Evolutionary conservation across 1,140 invertebrate genomes (phyloP).

Genomic region (Pseudomyrmex sp.): DNA sequence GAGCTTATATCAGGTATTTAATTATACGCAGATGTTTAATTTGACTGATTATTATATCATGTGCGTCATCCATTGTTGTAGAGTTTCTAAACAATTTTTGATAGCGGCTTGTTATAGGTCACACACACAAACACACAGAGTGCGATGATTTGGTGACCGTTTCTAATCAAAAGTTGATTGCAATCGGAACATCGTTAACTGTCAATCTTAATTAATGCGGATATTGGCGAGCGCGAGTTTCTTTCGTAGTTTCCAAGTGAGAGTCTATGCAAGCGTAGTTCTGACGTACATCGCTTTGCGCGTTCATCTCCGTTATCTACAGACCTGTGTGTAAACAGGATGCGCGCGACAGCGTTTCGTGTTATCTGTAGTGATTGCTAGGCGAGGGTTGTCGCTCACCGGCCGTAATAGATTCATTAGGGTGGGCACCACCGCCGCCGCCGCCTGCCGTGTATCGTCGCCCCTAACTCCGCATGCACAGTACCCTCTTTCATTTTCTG

Average conservation of each 20-base stretch:
- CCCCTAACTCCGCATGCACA: slow-evolving; percentile 50
- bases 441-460: slow-evolving; percentile 55
- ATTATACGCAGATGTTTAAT: slow-evolving; percentile 7
- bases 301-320: slow-evolving; percentile 59
- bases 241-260: background rate
- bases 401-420: slow-evolving; percentile 81
- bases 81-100: slow-evolving; percentile 47
- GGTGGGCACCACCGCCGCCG: slow-evolving; percentile 62
- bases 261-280: background rate
- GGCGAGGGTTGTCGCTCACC: slow-evolving; percentile 69
- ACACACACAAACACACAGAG: too few species aligned
- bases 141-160: slow-evolving; percentile 32
- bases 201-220: slow-evolving; percentile 51
- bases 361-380: slow-evolving; percentile 77
- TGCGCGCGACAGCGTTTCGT: slow-evolving; percentile 60
- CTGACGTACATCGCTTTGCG: slow-evolving; percentile 24
- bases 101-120: background rate
- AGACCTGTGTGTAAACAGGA: slow-evolving; percentile 32
- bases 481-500: slow-evolving; percentile 65
- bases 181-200: slow-evolving; percentile 55
- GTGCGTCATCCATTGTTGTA: background rate
- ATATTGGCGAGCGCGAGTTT: background rate
- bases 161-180: slow-evolving; percentile 44
- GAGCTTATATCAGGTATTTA: background rate
- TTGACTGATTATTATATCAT: background rate